These are phyloP conservation scores for Pempheris klunzingeri DNA, from an alignment of 2,797 vertebrate species.

Conservation along the genomic window DNA sequence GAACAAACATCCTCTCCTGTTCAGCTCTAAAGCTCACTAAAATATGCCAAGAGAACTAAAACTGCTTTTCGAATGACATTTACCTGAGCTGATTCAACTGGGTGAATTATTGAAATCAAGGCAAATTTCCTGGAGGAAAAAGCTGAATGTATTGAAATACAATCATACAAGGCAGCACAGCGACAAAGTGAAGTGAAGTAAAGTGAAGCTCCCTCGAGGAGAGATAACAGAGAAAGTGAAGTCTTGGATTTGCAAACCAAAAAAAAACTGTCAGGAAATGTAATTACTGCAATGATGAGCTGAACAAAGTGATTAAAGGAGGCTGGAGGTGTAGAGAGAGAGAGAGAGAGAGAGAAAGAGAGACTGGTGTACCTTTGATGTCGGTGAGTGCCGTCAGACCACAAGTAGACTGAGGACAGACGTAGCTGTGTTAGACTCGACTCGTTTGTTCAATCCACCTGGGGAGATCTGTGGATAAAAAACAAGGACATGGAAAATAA, in stretches of 20 bases:
- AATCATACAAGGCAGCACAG: constrained; percentile 59
- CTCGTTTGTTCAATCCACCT: constrained; percentile 67
- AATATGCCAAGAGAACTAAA: constrained; percentile 38
- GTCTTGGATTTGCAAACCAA: constrained; percentile 55
- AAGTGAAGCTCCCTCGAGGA: constrained; percentile 49
- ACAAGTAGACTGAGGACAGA: constrained; percentile 64
- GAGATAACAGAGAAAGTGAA: constrained; percentile 58
- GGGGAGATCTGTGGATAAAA: constrained; percentile 68
- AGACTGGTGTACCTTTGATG: constrained; percentile 81
- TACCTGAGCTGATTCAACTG: constrained; percentile 52
- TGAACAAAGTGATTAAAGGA: constrained; percentile 75
- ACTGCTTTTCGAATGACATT: constrained; percentile 44
- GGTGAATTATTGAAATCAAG: constrained; percentile 70
- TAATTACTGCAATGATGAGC: constrained; percentile 75
- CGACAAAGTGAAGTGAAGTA: constrained; percentile 46
- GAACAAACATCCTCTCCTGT: constrained; percentile 37
- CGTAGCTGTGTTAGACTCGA: constrained; percentile 63
- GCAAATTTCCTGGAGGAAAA: constrained; percentile 47
- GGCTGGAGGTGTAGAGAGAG: constrained; percentile 61
- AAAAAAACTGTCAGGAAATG: constrained; percentile 60
- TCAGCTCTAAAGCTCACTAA: constrained; percentile 35
- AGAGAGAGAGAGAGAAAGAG: constrained; percentile 49
- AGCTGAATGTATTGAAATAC: constrained; percentile 54
- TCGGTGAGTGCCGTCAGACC: constrained; percentile 69
- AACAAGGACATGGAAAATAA: constrained; percentile 48